Conservation (phyloP, 2,113 vertebrate species). For the Mobula hypostoma region DNA sequence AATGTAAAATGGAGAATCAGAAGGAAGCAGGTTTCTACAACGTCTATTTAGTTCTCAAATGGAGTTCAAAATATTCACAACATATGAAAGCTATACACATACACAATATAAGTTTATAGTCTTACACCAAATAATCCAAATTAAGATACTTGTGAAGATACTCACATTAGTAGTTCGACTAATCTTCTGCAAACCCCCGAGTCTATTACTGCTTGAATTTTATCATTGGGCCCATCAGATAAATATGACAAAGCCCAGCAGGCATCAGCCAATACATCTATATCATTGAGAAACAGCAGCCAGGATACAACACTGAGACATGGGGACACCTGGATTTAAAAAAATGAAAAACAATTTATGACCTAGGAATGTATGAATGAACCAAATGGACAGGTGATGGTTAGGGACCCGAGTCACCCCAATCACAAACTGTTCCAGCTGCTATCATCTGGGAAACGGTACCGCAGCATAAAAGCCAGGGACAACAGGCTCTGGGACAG, state of each 20-base stretch:
- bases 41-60: not conserved
- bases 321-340: constrained; percentile 75
- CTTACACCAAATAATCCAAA: not conserved
- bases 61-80: not conserved
- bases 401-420: no score
- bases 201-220: constrained; percentile 97
- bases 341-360: not conserved
- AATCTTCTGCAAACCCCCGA: constrained; percentile 93
- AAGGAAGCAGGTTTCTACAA: not conserved
- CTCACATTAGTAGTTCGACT: constrained; percentile 93
- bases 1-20: not conserved
- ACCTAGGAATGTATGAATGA: no score
- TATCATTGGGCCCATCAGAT: constrained; percentile 94
- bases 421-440: no score
- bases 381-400: no score
- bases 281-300: constrained; percentile 92
- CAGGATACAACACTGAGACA: constrained; percentile 92
- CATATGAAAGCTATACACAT: not conserved
- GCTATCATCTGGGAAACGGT: no score
- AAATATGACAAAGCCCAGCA: constrained; percentile 97
- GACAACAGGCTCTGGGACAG: no score
- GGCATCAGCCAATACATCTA: constrained; percentile 89
- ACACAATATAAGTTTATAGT: not conserved
- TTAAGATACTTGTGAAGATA: constrained; percentile 30
- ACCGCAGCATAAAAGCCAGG: no score